Conservation (phyloP, 2,888 invertebrate species). For the Lingula anatina region DNA sequence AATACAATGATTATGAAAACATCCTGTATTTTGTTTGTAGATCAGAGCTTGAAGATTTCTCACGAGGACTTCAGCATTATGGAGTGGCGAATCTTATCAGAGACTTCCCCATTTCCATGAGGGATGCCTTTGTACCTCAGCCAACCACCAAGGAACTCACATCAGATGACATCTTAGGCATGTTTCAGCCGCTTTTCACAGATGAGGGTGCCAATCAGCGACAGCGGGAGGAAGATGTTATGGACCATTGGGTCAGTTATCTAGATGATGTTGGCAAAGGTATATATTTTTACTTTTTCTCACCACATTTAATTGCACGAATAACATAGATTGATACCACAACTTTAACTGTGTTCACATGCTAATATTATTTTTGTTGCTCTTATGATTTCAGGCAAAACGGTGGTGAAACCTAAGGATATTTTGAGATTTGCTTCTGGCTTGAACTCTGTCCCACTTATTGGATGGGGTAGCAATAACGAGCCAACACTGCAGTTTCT, state of each 20-base stretch:
- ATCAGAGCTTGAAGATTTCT: not conserved
- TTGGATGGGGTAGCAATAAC: too few relatives aligned
- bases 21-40: not conserved
- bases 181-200: not conserved
- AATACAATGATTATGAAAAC: too few relatives aligned
- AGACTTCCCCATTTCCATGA: not conserved
- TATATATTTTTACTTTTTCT: too few relatives aligned
- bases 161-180: not conserved
- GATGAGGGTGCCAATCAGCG: not conserved
- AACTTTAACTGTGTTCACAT: too few relatives aligned
- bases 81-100: not conserved
- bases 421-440: too few relatives aligned
- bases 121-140: not conserved
- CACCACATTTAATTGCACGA: too few relatives aligned
- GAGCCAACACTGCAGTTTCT: too few relatives aligned
- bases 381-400: too few relatives aligned
- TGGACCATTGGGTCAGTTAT: not conserved
- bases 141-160: not conserved
- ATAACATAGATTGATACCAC: too few relatives aligned
- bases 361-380: too few relatives aligned
- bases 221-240: not conserved
- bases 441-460: too few relatives aligned
- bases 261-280: not conserved
- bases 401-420: too few relatives aligned
- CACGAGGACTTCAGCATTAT: not conserved